phyloP scores from a whole-genome alignment of 2,797 vertebrate genomes.

The Pseudotriccus pelzelni region DNA sequence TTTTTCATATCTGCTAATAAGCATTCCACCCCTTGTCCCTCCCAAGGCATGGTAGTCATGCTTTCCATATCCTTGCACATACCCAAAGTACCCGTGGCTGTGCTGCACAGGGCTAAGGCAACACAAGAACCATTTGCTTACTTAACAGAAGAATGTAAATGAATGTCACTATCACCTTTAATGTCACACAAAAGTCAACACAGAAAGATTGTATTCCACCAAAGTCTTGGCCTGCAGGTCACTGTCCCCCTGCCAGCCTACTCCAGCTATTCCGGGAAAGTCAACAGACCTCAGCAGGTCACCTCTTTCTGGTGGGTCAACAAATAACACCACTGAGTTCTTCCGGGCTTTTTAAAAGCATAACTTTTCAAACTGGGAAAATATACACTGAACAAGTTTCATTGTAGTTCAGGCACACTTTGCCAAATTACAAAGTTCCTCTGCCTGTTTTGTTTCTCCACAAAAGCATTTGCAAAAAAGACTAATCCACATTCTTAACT shows the following conservation, averaged over 20 bases:
- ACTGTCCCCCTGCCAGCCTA: conserved; percentile 3
- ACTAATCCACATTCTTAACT: not conserved
- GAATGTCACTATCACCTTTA: conserved; percentile 59
- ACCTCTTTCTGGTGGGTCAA: conserved; percentile 59
- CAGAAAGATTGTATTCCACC: conserved; percentile 68
- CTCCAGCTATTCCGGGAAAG: conserved; percentile 31
- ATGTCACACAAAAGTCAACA: conserved; percentile 68
- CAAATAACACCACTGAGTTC: conserved; percentile 55
- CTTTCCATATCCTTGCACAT: not conserved
- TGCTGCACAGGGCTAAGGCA: not conserved
- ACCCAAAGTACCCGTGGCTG: not conserved
- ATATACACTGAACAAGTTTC: conserved; percentile 41
- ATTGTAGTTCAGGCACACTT: not conserved
- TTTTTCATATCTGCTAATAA: not conserved
- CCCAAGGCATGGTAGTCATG: not conserved
- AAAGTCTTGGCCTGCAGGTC: conserved; percentile 67
- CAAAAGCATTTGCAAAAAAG: not conserved
- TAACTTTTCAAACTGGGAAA: conserved; percentile 51
- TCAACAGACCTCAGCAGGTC: conserved; percentile 31
- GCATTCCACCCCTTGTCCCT: not conserved
- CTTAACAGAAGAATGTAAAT: conserved; percentile 38
- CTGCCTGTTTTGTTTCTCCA: not conserved
- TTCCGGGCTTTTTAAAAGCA: conserved; percentile 46
- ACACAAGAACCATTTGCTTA: not conserved
- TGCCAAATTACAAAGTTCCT: not conserved